Percentiles rank a stretch among this genome's conserved stretches.
phyloP scores from a whole-genome alignment of 2,888 invertebrate genomes.

The Poecilus cupreus region DNA sequence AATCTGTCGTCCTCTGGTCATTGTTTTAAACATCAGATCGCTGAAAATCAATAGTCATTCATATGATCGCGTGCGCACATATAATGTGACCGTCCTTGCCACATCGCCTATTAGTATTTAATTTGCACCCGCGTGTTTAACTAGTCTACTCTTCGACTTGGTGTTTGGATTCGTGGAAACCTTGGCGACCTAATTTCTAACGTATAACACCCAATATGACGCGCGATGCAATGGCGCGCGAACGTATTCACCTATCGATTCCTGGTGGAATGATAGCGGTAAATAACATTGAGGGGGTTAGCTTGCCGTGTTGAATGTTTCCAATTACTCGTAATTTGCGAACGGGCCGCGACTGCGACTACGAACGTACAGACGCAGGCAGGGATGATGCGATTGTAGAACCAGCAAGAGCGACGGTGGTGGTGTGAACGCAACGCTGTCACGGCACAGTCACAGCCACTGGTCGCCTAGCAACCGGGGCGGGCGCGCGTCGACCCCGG shows the following conservation, averaged over 20 bases:
- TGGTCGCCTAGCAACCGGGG: constrained; percentile 66
- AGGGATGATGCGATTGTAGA: not conserved
- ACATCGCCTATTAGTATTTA: constrained; percentile 47
- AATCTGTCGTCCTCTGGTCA: not conserved
- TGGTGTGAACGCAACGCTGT: not conserved
- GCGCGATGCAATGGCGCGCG: constrained; percentile 12
- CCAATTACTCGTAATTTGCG: constrained; percentile 11
- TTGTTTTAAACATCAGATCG: constrained; percentile 31
- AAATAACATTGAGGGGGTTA: not conserved
- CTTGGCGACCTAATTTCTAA: constrained; percentile 35
- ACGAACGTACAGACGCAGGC: not conserved
- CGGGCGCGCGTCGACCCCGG: constrained; percentile 59
- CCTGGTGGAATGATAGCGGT: not conserved
- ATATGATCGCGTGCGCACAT: constrained; percentile 53
- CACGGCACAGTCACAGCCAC: constrained; percentile 66
- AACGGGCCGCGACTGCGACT: not conserved
- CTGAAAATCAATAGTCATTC: constrained; percentile 45
- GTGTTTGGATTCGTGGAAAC: constrained; percentile 32
- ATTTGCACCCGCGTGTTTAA: constrained; percentile 37
- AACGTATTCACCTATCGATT: constrained; percentile 4
- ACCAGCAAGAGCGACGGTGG: too few relatives aligned
- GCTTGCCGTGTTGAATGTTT: not conserved
- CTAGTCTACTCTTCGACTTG: not conserved
- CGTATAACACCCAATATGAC: constrained; percentile 5
- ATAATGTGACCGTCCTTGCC: constrained; percentile 44